Evolutionary conservation across 2,888 invertebrate genomes (phyloP).

Genomic region (Invenusta paracnida): DNA sequence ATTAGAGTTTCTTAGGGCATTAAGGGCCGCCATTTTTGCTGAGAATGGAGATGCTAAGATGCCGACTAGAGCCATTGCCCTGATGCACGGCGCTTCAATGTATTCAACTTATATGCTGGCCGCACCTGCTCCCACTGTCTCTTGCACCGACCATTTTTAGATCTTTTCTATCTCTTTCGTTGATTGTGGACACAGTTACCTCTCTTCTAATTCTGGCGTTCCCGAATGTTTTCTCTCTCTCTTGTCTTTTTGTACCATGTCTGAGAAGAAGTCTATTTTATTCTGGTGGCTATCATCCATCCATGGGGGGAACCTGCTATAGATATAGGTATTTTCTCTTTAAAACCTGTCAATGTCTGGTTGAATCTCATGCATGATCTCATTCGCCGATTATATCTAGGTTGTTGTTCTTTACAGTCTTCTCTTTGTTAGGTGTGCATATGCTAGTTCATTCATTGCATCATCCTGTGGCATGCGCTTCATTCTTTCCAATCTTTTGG

Average conservation of each 20-base stretch:
- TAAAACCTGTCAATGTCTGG: neutral
- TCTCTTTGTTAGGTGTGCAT: neutral
- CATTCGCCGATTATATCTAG: no score
- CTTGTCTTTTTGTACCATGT: neutral
- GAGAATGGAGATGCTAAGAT: neutral
- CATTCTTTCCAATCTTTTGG: neutral
- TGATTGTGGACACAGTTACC: neutral
- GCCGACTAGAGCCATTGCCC: neutral
- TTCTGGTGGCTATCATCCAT: neutral
- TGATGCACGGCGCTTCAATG: neutral
- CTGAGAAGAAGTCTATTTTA: neutral
- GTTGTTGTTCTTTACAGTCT: neutral
- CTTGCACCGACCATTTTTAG: neutral
- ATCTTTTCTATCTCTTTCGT: neutral
- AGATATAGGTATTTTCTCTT: neutral
- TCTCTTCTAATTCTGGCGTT: neutral
- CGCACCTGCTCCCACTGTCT: neutral
- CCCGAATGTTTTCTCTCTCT: neutral
- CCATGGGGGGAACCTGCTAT: neutral
- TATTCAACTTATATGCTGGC: neutral
- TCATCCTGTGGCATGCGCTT: neutral
- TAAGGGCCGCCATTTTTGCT: no score
- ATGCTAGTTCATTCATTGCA: neutral
- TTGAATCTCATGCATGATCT: no score
- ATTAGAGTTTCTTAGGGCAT: no score